Conservation (phyloP, 35 echinoderm and acorn worm species). For the Heliocidaris tuberculata region DNA sequence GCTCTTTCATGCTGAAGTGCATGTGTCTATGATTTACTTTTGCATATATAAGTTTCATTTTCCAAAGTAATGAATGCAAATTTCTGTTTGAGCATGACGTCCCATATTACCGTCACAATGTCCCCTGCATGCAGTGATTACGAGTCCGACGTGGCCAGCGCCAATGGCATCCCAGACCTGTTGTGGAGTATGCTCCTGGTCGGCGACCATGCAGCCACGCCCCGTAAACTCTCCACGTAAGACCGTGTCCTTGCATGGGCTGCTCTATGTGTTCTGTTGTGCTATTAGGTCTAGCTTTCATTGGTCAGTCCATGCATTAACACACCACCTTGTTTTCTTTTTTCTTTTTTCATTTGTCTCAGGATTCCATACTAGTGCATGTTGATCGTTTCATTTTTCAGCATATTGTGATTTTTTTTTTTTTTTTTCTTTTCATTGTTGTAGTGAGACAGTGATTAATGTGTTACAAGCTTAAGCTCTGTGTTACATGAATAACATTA, state of each 20-base stretch:
- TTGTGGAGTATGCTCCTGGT: conserved; percentile 38
- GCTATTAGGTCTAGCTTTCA: not conserved
- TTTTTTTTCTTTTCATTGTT: not conserved
- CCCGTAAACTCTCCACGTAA: conserved; percentile 14
- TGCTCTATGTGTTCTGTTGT: not conserved
- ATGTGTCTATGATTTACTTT: not conserved
- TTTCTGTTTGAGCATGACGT: not conserved
- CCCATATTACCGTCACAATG: not conserved
- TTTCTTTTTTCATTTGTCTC: not conserved
- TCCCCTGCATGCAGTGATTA: conserved; percentile 32
- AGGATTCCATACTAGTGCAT: not conserved
- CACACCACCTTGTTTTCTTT: not conserved
- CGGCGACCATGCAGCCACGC: not conserved
- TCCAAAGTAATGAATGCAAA: not conserved
- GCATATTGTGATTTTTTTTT: not conserved
- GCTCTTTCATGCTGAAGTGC: not conserved
- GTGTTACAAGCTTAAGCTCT: not conserved
- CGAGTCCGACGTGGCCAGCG: conserved; percentile 32
- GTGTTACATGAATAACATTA: not conserved
- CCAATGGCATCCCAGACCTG: conserved; percentile 23
- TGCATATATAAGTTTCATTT: not conserved
- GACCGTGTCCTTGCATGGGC: not conserved
- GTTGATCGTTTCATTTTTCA: not conserved
- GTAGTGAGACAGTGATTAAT: not conserved
- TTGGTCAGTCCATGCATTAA: conserved; percentile 2